These are phyloP conservation scores for Drosophila parvula DNA, from an alignment of 1,140 invertebrate genomes.

Conservation along the genomic window DNA sequence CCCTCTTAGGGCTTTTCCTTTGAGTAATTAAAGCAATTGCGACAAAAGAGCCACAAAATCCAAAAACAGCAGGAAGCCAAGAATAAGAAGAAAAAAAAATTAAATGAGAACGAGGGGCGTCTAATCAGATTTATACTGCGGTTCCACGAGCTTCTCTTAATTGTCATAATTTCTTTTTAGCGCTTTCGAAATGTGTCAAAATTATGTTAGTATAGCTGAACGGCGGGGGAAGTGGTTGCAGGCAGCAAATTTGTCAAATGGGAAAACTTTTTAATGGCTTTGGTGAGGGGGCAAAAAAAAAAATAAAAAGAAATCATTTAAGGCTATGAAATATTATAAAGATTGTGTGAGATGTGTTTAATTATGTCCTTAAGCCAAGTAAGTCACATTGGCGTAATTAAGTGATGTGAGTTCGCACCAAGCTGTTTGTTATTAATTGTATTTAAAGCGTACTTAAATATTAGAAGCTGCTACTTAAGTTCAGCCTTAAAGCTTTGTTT, in stretches of 20 bases:
- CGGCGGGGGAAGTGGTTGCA: not conserved
- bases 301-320: not conserved
- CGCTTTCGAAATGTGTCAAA: slow-evolving; percentile 29
- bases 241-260: slow-evolving; percentile 7
- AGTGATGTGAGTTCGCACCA: not conserved
- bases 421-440: not conserved
- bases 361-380: slow-evolving; percentile 7
- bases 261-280: slow-evolving; percentile 20
- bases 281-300: not conserved
- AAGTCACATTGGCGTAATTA: not conserved
- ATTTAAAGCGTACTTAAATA: not conserved
- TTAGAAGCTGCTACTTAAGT: not conserved
- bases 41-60: slow-evolving; percentile 61
- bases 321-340: slow-evolving; percentile 9
- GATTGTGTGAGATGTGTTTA: slow-evolving; percentile 4
- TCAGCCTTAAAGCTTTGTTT: not conserved
- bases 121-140: slow-evolving; percentile 69
- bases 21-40: slow-evolving; percentile 73
- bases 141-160: slow-evolving; percentile 60
- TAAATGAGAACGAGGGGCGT: not conserved
- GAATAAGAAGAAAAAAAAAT: not conserved
- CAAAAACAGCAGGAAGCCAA: slow-evolving; percentile 29
- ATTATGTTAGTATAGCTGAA: not conserved
- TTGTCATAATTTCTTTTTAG: slow-evolving; percentile 74
- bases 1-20: slow-evolving; percentile 37